Percentiles rank a stretch among this genome's conserved stretches.
phyloP scores from a whole-genome alignment of 2,888 invertebrate species.

The Machimus rusticus region DNA sequence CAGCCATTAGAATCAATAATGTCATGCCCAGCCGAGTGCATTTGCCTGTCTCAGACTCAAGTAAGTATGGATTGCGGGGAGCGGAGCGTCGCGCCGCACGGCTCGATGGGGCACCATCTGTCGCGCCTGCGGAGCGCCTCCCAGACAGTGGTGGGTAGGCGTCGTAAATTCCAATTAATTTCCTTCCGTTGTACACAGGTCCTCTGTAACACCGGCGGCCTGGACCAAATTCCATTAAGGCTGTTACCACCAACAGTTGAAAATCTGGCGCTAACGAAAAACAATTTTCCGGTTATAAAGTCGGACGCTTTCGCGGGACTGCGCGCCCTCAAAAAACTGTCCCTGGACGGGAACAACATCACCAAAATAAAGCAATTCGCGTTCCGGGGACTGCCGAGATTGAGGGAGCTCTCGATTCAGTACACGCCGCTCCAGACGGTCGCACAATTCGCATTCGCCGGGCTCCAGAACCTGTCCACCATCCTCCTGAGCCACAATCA shows the following conservation, averaged over 20 bases:
- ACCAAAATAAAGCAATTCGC: conserved; percentile 83
- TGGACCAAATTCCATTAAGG: conserved; percentile 79
- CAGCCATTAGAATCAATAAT: conserved; percentile 65
- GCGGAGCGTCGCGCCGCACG: not conserved
- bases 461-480: conserved; percentile 79
- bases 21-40: conserved; percentile 81
- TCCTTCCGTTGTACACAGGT: conserved; percentile 69
- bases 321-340: conserved; percentile 80
- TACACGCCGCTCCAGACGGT: conserved; percentile 83
- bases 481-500: conserved; percentile 75
- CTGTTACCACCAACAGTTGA: conserved; percentile 80
- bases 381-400: conserved; percentile 80
- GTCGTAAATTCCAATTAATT: conserved; percentile 43
- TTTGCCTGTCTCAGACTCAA: conserved; percentile 86
- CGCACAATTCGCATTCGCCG: conserved; percentile 84
- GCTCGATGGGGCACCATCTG: not conserved
- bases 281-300: conserved; percentile 81
- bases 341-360: conserved; percentile 87
- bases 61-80: conserved; percentile 65
- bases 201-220: conserved; percentile 84
- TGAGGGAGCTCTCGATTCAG: conserved; percentile 83
- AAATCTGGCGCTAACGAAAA: conserved; percentile 85
- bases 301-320: conserved; percentile 86
- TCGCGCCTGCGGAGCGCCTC: not conserved
- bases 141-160: not conserved